Base-by-base conservation (phyloP, 2,113 vertebrate species). In the Ptychochromis oligacanthus region DNA sequence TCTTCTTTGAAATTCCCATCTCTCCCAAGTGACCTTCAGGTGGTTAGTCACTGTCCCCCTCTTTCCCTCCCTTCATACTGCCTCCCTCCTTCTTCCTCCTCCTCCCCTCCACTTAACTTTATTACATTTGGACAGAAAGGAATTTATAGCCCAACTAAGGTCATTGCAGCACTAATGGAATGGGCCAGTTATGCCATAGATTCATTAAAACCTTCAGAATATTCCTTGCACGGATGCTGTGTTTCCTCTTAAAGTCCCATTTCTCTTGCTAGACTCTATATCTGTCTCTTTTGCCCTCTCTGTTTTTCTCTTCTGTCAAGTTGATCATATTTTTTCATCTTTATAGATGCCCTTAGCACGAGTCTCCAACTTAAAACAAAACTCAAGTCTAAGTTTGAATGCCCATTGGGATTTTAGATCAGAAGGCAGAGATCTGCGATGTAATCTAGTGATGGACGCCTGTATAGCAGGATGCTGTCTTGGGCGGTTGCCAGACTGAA, bases 91-190 rank as follows among this genome's bases (percentile, higher is more conserved):
- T 26, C 74, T 36, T 70, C 76, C 85, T 82, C 83, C 88, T 89
- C 90, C 87, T 90, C 89, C 91, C 87, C 89, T 93, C 92, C 95
- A 96, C 95, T 97, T 97, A 96, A 94, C 93, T 93, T 95, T 94
- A 95, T 97, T 97, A 96, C 92, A 93, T 92, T 94, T 91, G 86
- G 95, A 95, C 94, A 95, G 96, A 93, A 93, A 93, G 86, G 83
- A 97, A 97, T 97, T 97, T 97, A 96, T 96, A 93, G 95, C 94
- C 93, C 91, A 87, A 82, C 91, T 90, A 93, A 93, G 89, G 94
- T 94, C 94, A 94, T 91, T 82, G 87, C 87, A 93, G 83, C 92
- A 87, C 95, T 98, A 98, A 98, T 98, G 97, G 97, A 97, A 94
- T 95, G 91, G 89, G 94, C 95, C 92, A 91, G 89, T 94, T 95